Conservation (phyloP, 2,113 vertebrate genomes). For the Xenus cinereus region DNA sequence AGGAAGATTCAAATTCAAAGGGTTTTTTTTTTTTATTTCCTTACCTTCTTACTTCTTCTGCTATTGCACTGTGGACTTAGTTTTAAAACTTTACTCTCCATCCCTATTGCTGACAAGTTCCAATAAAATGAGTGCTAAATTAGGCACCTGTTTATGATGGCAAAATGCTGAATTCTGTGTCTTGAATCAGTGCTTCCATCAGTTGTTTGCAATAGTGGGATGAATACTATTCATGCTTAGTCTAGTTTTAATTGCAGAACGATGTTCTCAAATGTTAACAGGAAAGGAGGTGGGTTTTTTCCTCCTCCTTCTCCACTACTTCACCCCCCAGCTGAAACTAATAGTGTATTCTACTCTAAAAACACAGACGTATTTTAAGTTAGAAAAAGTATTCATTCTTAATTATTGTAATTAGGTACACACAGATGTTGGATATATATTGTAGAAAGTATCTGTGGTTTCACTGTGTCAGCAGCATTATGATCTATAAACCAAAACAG, state of each 20-base stretch:
- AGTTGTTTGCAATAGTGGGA: not conserved
- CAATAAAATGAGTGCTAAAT: not conserved
- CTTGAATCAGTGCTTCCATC: not conserved
- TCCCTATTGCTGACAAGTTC: not conserved
- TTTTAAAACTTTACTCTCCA: not conserved
- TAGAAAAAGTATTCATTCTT: not conserved
- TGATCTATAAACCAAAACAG: not conserved
- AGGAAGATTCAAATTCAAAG: not conserved
- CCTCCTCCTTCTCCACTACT: accelerated
- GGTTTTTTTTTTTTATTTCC: not conserved
- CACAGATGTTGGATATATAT: not conserved
- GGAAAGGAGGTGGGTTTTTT: not conserved
- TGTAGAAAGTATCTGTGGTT: not conserved
- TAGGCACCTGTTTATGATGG: not conserved
- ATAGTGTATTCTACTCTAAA: not conserved
- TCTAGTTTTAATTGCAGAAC: not conserved
- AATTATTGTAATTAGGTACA: not conserved
- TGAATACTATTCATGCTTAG: not conserved
- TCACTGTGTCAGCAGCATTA: not conserved
- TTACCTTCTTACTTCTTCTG: not conserved
- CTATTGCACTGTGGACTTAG: not conserved
- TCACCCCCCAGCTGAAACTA: not conserved
- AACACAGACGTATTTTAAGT: not conserved
- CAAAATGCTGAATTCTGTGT: not conserved
- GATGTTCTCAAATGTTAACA: not conserved